Base-by-base conservation (phyloP, 2,888 invertebrate species). In the Nomada ruficornis region DNA sequence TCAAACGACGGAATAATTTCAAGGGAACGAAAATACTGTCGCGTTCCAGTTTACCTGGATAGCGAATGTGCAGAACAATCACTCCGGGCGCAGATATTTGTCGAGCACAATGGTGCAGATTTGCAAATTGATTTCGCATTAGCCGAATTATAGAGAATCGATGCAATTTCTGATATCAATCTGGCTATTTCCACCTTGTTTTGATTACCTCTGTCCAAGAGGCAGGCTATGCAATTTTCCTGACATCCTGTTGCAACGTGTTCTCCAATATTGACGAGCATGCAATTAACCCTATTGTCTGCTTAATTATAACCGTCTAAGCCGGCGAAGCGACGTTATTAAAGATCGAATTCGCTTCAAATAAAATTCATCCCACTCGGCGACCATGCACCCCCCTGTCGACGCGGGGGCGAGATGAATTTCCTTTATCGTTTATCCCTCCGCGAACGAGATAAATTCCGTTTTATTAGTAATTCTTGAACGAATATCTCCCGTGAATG, bases 131-230 rank as follows among this genome's bases (percentile, higher is more conserved):
- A 84, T 87, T 77, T 77, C 73, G 73, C 62, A 70, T 82, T 71
- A 77, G 55, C 18, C 36, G 54, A 62, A 82, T 80, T 82, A 77
- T 65, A 64, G 80, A 72, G 64, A 67, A 77, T 83, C 82, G 82
- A 89, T 86, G 87, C 87, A 89, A 89, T 89, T 88, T 89, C 89
- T 90, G 85, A 84, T 85, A 85, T 89, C 83, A 84, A 85, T 88
- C 86, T 85, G 74, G 84, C 83, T 87, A 87, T 90, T 89, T 89
- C 90, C 88, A 89, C 73, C 83, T 82, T 79, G 85, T 84, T 84
- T 84, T 85, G 88, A 89, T 90, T 89, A 83, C 84, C 84, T 75
- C 71, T 83, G 80, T 81, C 71, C 83, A 85, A 82, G 85, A 65
- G 78, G 85, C 74, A 65, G 36, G 73, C 62, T 47, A 65, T 71